Evolutionary conservation across 37 sponge, comb jelly and placozoan genomes (phyloP).

Genomic region (Oopsacas minuta): DNA sequence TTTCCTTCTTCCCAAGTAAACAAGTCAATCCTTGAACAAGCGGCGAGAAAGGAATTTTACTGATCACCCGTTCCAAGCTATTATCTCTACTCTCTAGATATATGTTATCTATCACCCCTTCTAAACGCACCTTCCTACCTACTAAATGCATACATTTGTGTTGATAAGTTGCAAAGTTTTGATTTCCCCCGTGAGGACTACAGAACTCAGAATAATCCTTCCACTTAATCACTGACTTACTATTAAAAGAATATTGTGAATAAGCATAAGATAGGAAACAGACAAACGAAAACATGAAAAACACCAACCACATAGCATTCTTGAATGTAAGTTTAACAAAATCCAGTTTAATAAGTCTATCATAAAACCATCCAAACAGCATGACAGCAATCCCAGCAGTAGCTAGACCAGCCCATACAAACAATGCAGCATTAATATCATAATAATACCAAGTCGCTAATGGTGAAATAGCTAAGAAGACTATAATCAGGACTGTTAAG

Average conservation of each 20-base stretch:
- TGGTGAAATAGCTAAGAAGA: background rate
- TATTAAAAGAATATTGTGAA: background rate
- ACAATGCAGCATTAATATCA: background rate
- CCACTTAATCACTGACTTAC: background rate
- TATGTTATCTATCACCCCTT: background rate
- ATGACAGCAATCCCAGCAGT: background rate
- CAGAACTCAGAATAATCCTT: constrained; percentile 5
- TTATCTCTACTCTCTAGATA: background rate
- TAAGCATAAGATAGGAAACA: background rate
- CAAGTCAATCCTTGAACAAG: background rate
- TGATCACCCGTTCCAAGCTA: background rate
- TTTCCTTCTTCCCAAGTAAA: background rate
- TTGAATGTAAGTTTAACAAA: background rate
- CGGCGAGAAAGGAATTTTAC: background rate
- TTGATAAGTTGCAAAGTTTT: background rate
- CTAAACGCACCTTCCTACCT: background rate
- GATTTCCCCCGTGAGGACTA: background rate
- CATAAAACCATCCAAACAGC: background rate
- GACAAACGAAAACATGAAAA: background rate
- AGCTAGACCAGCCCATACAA: background rate
- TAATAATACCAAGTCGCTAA: background rate
- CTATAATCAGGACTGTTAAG: background rate
- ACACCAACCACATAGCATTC: background rate
- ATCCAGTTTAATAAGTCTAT: background rate
- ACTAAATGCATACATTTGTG: background rate